These are phyloP conservation scores for Halocynthia roretzi DNA, from an alignment of 23 tunicate species.

Conservation along the genomic window DNA sequence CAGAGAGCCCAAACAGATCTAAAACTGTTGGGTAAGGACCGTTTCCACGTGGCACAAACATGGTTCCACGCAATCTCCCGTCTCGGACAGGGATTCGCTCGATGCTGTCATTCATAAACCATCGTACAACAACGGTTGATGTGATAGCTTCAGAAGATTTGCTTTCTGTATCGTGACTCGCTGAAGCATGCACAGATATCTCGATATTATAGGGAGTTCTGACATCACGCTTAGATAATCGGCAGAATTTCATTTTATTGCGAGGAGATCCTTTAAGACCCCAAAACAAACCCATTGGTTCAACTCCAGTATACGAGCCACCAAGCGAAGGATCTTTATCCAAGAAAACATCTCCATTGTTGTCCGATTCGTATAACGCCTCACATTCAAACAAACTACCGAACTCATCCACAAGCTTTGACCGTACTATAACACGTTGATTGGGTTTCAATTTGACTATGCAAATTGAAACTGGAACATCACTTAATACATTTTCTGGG, in stretches of 20 bases:
- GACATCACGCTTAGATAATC: not conserved
- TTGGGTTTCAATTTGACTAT: too few relatives aligned
- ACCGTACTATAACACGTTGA: too few relatives aligned
- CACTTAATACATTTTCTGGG: too few relatives aligned
- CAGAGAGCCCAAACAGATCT: not conserved
- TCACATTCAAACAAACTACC: not conserved
- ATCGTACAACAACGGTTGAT: not conserved
- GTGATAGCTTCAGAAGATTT: not conserved
- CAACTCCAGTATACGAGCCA: slow-evolving; percentile 17
- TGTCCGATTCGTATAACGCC: slow-evolving; percentile 1
- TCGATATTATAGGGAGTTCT: not conserved
- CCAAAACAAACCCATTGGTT: slow-evolving; percentile 27
- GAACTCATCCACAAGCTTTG: too few relatives aligned
- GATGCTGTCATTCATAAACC: not conserved
- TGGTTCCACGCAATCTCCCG: not conserved
- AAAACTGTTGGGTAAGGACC: slow-evolving; percentile 1
- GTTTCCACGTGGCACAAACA: slow-evolving; percentile 5
- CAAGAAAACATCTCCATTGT: not conserved
- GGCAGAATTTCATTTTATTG: too few relatives aligned
- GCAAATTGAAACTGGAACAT: too few relatives aligned
- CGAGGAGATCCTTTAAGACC: slow-evolving; percentile 1
- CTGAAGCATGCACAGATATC: not conserved
- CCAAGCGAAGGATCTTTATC: slow-evolving; percentile 1
- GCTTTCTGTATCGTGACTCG: not conserved
- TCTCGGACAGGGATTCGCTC: not conserved